Conservation (phyloP, 2,888 invertebrate species). For the Drosophila heteroneura region DNA sequence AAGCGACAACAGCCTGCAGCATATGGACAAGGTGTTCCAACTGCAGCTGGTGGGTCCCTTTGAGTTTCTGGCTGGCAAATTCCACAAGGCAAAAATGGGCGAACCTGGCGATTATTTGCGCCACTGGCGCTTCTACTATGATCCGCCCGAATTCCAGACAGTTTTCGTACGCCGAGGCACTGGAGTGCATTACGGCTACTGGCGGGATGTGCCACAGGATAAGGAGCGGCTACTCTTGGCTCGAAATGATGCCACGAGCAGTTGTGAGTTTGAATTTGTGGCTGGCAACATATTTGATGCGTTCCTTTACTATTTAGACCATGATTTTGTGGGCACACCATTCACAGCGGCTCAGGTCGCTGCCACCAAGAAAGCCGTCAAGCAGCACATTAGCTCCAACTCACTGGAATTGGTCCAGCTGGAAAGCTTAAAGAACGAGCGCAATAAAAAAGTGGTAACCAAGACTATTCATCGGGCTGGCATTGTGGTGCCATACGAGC, state of each 20-base stretch:
- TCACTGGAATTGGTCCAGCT: conserved; percentile 87
- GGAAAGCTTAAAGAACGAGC: conserved; percentile 87
- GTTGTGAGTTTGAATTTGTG: conserved; percentile 89
- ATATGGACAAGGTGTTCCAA: conserved; percentile 88
- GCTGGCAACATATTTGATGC: conserved; percentile 86
- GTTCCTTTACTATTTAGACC: conserved; percentile 79
- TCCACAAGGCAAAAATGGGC: conserved; percentile 86
- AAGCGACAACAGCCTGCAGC: conserved; percentile 86
- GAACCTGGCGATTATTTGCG: conserved; percentile 89
- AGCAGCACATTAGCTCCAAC: conserved; percentile 88
- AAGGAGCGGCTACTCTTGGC: conserved; percentile 91
- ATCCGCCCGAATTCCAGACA: conserved; percentile 97
- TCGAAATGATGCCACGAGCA: conserved; percentile 89
- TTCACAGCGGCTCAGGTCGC: conserved; percentile 88
- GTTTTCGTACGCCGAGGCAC: conserved; percentile 89
- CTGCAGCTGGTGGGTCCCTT: conserved; percentile 94
- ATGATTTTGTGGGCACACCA: conserved; percentile 85
- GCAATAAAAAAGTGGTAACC: conserved; percentile 88
- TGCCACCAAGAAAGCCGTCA: conserved; percentile 88
- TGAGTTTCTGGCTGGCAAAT: conserved; percentile 91
- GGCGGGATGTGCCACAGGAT: conserved; percentile 92
- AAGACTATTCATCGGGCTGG: conserved; percentile 93
- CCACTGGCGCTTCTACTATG: conserved; percentile 96
- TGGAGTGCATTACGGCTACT: conserved; percentile 95
- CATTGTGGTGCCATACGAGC: conserved; percentile 93